A percentile compares a stretch with the other conserved stretches of the same genome.
Conservation (phyloP, 1,140 invertebrate species). For the Rhopalosiphum padi region DNA sequence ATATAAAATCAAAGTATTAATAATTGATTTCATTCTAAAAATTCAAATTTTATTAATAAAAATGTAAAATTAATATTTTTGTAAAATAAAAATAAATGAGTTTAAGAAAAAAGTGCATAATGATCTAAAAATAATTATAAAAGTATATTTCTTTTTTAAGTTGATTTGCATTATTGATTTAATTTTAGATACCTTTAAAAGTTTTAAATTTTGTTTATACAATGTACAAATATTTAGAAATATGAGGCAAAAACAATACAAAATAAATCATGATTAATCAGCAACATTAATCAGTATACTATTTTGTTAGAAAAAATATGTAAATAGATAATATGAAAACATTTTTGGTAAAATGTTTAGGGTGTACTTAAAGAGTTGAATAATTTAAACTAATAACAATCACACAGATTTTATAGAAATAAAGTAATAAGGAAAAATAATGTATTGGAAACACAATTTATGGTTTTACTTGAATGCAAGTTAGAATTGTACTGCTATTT, state of each 20-base stretch:
- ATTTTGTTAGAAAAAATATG: background rate
- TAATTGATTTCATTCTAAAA: background rate
- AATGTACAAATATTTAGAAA: background rate
- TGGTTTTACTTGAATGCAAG: background rate
- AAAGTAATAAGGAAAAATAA: background rate
- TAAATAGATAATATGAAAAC: background rate
- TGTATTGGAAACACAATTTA: background rate
- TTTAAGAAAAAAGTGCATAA: background rate
- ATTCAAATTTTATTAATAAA: too few species aligned
- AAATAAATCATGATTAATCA: background rate
- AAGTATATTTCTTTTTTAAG: background rate
- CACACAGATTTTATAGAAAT: background rate
- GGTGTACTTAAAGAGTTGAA: background rate
- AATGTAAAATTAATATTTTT: background rate
- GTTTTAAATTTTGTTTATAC: background rate
- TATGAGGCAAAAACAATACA: background rate
- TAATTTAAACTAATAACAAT: background rate
- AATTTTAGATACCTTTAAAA: background rate
- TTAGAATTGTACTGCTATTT: background rate
- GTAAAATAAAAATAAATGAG: background rate
- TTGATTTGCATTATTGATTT: background rate
- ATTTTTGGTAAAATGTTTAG: background rate
- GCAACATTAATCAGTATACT: background rate
- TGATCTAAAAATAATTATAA: background rate
- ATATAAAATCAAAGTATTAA: background rate